A percentile compares a stretch with the other conserved stretches of the same genome.
Conservation (phyloP, 2,888 invertebrate species). For the Meloe dianella region DNA sequence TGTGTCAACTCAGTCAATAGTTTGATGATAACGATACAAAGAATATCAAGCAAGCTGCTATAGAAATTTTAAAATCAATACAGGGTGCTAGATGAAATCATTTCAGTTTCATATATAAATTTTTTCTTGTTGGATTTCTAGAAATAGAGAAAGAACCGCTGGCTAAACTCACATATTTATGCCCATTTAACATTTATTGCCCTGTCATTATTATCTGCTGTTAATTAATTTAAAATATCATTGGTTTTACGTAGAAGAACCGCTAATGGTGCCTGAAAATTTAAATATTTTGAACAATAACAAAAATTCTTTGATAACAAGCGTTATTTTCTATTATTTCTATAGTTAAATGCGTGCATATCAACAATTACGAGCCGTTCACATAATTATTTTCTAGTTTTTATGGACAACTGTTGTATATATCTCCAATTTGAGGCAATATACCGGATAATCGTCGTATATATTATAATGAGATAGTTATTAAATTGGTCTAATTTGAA, state of each 20-base stretch:
- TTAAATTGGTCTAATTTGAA: not conserved
- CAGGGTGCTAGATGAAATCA: conserved; percentile 37
- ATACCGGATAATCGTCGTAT: not conserved
- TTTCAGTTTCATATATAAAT: conserved; percentile 44
- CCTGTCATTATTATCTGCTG: too few relatives aligned
- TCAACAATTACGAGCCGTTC: not conserved
- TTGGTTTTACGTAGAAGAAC: too few relatives aligned
- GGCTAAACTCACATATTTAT: conserved; percentile 39
- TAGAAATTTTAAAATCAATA: conserved; percentile 47
- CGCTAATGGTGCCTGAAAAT: too few relatives aligned
- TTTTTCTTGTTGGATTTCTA: too few relatives aligned
- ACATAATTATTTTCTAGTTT: not conserved
- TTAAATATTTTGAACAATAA: too few relatives aligned
- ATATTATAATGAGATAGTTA: conserved; percentile 17
- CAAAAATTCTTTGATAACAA: not conserved
- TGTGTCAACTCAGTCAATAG: conserved; percentile 22
- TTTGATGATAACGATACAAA: conserved; percentile 31
- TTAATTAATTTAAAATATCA: too few relatives aligned
- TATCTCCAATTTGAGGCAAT: not conserved
- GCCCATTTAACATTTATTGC: too few relatives aligned
- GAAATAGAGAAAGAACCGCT: too few relatives aligned
- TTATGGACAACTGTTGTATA: not conserved
- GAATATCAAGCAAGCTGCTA: conserved; percentile 32
- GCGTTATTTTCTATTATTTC: not conserved
- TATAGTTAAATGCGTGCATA: not conserved